Evolutionary conservation across 2,888 invertebrate species (phyloP), one percentile per base, ranked within the genome.

Genomic region (Erynnis tages): DNA sequence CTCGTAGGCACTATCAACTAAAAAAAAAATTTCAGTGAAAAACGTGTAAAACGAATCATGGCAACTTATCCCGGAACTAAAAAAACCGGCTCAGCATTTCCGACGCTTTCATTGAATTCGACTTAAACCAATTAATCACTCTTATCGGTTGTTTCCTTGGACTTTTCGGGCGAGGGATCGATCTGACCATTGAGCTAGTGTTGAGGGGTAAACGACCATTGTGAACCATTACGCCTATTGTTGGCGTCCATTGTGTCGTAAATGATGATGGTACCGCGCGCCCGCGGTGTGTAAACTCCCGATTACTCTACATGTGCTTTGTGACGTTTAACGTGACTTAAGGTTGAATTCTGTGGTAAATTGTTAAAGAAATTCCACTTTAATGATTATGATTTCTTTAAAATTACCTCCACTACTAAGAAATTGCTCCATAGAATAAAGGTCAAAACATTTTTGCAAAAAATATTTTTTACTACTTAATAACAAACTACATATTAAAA

Each of bases 101-200:
- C 69, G 67, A 65, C 60, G 69, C 73, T 80, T 84, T 79, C 84
- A 88, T 87, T 88, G 88, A 88, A 85, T 79, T 79, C 79, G 73
- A 75, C 80, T 87, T 83, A 79, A 79, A 76, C 78, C 88, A 82
- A 88, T 89, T 88, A 88, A 89, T 89, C 88, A 89, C 82, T 76
- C 81, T 86, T 89, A 89, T 89, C 88, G 78, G 82, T 71, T 71
- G 73, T 76, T 79, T 80, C 79, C 79, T 75, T 78, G 60, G 71
- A 74, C 77, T 82, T 85, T 84, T 87, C 82, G 71, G 73, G 67
- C 65, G 61, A 61, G 69, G 74, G 81, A 75, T 72, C 74, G 64
- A 71, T 71, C 75, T 79, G 82, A 75, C 82, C 81, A 76, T 79
- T 76, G 71, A 76, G 69, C 70, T 66, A 68, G 67, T 72, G 69